Conservation (phyloP, 1,140 invertebrate species). For the Elymnias hypermnestra region DNA sequence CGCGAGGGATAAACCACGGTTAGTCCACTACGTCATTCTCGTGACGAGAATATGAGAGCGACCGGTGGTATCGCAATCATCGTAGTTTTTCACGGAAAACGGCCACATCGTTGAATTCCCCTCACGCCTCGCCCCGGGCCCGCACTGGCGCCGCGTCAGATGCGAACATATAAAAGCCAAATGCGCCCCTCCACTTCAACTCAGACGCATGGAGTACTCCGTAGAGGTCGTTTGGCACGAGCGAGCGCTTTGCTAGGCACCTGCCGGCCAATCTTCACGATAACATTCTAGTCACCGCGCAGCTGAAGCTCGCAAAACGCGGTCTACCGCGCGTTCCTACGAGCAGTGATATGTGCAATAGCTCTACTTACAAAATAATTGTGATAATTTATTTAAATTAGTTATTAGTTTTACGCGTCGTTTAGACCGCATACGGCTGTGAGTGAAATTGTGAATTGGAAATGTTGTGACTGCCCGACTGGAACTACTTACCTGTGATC, state of each 20-base stretch:
- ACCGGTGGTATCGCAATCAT: slow-evolving; percentile 45
- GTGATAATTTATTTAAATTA: slow-evolving; percentile 76
- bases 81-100: slow-evolving; percentile 70
- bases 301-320: slow-evolving; percentile 67
- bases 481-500: slow-evolving; percentile 69
- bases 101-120: slow-evolving; percentile 44
- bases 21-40: slow-evolving; percentile 50
- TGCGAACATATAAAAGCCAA: slow-evolving; percentile 72
- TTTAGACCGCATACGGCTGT: slow-evolving; percentile 65
- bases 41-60: slow-evolving; percentile 46
- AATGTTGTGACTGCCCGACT: slow-evolving; percentile 74
- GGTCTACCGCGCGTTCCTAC: slow-evolving; percentile 72
- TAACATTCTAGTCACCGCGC: slow-evolving; percentile 75
- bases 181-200: slow-evolving; percentile 65
- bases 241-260: slow-evolving; percentile 77
- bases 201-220: slow-evolving; percentile 77
- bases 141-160: slow-evolving; percentile 61
- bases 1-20: slow-evolving; percentile 51
- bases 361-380: slow-evolving; percentile 69
- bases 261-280: slow-evolving; percentile 72
- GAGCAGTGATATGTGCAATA: slow-evolving; percentile 77
- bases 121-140: slow-evolving; percentile 24
- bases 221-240: slow-evolving; percentile 78
- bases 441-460: slow-evolving; percentile 68
- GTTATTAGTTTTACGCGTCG: slow-evolving; percentile 63